Evolutionary conservation across 1,140 invertebrate genomes (phyloP).

Genomic region (Pseudomyrmex sp.): DNA sequence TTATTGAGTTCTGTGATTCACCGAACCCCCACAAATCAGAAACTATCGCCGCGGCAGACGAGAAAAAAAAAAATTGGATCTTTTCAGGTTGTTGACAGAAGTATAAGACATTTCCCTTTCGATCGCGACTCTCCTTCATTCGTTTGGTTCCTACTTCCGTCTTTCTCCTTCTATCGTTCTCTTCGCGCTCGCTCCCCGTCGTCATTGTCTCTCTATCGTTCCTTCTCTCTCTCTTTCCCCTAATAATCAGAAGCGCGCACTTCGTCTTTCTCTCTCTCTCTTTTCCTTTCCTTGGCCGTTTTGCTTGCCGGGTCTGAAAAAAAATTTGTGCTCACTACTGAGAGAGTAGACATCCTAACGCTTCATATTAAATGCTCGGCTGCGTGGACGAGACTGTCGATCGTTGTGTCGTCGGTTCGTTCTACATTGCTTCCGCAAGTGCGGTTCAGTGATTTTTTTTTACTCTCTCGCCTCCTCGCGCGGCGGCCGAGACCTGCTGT

Average conservation of each 20-base stretch:
- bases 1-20: background rate
- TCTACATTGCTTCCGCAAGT: conserved; percentile 28
- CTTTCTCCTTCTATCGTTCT: background rate
- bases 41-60: background rate
- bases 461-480: too few relatives aligned
- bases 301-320: background rate
- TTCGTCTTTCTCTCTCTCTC: conserved; percentile 14
- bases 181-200: background rate
- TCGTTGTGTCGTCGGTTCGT: background rate
- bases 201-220: conserved; percentile 3
- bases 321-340: background rate
- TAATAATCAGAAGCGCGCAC: conserved; percentile 30
- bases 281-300: background rate
- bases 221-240: background rate
- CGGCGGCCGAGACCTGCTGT: conserved; percentile 13
- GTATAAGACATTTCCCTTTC: background rate
- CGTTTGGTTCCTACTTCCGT: background rate
- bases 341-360: conserved; percentile 3
- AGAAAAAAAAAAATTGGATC: background rate
- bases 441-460: conserved; percentile 50
- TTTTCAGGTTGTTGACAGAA: conserved; percentile 30
- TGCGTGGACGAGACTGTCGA: conserved; percentile 39
- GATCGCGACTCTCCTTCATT: background rate
- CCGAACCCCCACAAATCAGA: background rate
- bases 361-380: conserved; percentile 59